Evolutionary conservation across 2,888 invertebrate species (phyloP).

Genomic region (Agonopterix subpropinquella): DNA sequence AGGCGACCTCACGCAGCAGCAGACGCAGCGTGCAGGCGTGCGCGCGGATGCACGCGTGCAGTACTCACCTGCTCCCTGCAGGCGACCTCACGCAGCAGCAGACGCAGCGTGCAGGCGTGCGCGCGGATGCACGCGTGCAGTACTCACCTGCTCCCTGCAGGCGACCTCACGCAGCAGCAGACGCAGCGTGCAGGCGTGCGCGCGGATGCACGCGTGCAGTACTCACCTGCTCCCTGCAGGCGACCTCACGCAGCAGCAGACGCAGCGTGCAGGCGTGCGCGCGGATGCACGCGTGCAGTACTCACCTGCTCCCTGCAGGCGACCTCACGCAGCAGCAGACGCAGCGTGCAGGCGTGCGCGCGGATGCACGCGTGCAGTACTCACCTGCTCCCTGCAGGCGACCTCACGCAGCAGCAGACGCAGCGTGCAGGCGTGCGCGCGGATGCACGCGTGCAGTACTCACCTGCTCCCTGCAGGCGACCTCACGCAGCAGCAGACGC

Average conservation of each 20-base stretch:
- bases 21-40: conserved; percentile 11
- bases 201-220: conserved; percentile 11
- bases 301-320: not conserved
- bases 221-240: not conserved
- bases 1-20: conserved; percentile 13
- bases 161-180: conserved; percentile 13
- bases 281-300: conserved; percentile 12
- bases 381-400: not conserved
- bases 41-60: conserved; percentile 10
- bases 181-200: conserved; percentile 11
- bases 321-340: conserved; percentile 13
- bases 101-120: conserved; percentile 11
- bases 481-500: conserved; percentile 12
- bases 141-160: not conserved
- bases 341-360: conserved; percentile 10
- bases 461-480: conserved; percentile 1
- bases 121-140: conserved; percentile 10
- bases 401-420: conserved; percentile 13
- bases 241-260: conserved; percentile 13
- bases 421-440: conserved; percentile 10
- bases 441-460: conserved; percentile 12
- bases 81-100: conserved; percentile 13
- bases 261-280: conserved; percentile 11
- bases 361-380: conserved; percentile 12
- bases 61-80: not conserved